Percentiles rank a stretch among this genome's conserved stretches.
phyloP scores from a whole-genome alignment of 2,888 invertebrate species.

The Drosophila neotestacea region DNA sequence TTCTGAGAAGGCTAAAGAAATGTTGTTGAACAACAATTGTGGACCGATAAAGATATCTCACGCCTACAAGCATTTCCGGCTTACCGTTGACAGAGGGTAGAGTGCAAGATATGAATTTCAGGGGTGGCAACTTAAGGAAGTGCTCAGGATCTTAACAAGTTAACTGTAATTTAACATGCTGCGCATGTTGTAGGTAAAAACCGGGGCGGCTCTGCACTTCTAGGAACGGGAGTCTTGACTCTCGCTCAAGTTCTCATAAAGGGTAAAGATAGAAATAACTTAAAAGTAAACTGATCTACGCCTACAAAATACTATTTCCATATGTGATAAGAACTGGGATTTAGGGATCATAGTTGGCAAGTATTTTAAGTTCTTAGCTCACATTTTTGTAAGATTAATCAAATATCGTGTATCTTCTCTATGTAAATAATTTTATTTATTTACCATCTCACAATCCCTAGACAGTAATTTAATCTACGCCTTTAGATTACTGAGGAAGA shows the following conservation, averaged over 20 bases:
- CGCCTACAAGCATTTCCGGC: conserved; percentile 79
- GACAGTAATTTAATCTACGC: too few relatives aligned
- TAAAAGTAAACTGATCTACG: not conserved
- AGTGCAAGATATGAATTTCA: not conserved
- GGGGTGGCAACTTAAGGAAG: conserved; percentile 44
- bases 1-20: conserved; percentile 55
- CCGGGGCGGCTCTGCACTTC: conserved; percentile 15
- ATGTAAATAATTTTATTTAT: not conserved
- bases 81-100: conserved; percentile 48
- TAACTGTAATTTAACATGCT: conserved; percentile 62
- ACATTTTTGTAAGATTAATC: too few relatives aligned
- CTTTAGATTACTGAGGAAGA: too few relatives aligned
- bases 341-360: not conserved
- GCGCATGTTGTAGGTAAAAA: conserved; percentile 40
- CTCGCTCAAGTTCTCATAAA: not conserved
- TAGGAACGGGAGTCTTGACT: conserved; percentile 31
- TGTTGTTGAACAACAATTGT: conserved; percentile 15
- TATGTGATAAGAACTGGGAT: not conserved
- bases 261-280: not conserved
- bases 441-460: too few relatives aligned
- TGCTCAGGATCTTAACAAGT: conserved; percentile 53
- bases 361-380: not conserved
- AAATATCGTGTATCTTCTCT: too few relatives aligned
- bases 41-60: conserved; percentile 76
- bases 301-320: not conserved